These are phyloP conservation scores for Acyrthosiphon pisum DNA, from an alignment of 1,140 invertebrate species.

Conservation along the genomic window DNA sequence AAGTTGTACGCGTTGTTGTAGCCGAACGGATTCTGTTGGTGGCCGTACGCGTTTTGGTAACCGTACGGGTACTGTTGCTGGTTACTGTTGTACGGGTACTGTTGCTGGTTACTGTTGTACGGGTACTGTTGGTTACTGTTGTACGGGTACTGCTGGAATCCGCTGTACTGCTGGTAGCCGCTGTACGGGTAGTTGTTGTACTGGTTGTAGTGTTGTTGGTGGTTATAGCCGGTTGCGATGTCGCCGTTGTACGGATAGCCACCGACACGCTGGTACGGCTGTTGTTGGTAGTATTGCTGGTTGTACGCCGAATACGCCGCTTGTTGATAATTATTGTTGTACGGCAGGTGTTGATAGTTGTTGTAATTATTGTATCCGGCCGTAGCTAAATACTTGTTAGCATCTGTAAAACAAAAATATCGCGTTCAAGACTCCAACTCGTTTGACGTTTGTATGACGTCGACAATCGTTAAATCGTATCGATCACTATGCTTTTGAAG, in stretches of 20 bases:
- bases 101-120: background rate
- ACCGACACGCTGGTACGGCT: background rate
- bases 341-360: background rate
- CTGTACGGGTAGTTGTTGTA: background rate
- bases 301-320: background rate
- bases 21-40: background rate
- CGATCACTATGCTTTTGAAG: background rate
- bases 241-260: background rate
- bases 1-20: background rate
- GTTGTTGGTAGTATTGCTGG: background rate
- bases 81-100: background rate
- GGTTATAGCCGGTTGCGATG: background rate
- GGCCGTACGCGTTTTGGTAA: conserved; percentile 13
- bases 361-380: background rate
- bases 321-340: background rate
- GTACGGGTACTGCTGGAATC: background rate
- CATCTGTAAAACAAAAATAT: background rate
- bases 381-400: background rate
- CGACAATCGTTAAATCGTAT: background rate
- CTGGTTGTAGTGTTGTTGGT: background rate
- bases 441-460: background rate
- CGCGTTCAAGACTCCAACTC: too few species aligned
- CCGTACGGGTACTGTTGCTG: background rate
- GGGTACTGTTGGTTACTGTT: background rate
- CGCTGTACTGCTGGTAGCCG: background rate